These are phyloP conservation scores for Tamandua tetradactyla DNA, from an alignment of 2,797 vertebrate genomes.

Conservation along the genomic window DNA sequence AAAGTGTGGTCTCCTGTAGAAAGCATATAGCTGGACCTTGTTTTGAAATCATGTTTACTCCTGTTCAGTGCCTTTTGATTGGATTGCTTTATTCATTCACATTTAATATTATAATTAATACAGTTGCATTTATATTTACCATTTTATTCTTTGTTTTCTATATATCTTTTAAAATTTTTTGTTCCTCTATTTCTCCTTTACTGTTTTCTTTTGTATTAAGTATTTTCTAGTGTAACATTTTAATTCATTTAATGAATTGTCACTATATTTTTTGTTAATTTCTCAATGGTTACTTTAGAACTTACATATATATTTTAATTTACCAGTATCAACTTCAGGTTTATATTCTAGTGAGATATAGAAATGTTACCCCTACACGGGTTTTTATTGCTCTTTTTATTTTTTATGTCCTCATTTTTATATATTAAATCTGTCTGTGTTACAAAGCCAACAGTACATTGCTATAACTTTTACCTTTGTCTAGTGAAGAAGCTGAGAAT, in stretches of 20 bases:
- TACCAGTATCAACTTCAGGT: neutral
- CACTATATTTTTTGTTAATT: neutral
- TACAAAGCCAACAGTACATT: no score
- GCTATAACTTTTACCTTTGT: neutral
- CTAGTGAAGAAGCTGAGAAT: neutral
- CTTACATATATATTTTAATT: neutral
- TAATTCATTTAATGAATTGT: neutral
- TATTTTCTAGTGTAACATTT: neutral
- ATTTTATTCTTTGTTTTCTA: neutral
- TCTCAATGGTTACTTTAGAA: neutral
- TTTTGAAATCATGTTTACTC: no score
- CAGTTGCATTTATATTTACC: neutral
- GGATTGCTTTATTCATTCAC: neutral
- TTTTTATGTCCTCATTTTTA: neutral
- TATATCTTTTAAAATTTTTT: neutral
- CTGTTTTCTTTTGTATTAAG: neutral
- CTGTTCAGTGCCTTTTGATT: neutral
- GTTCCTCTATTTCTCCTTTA: neutral
- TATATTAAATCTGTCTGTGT: neutral
- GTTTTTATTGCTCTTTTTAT: neutral
- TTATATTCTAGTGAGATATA: neutral
- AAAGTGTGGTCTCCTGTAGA: neutral
- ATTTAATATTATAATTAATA: neutral
- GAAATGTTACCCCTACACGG: neutral
- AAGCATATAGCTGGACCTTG: neutral